phyloP scores from a whole-genome alignment of 2,113 vertebrate species.

The Antennarius striatus region DNA sequence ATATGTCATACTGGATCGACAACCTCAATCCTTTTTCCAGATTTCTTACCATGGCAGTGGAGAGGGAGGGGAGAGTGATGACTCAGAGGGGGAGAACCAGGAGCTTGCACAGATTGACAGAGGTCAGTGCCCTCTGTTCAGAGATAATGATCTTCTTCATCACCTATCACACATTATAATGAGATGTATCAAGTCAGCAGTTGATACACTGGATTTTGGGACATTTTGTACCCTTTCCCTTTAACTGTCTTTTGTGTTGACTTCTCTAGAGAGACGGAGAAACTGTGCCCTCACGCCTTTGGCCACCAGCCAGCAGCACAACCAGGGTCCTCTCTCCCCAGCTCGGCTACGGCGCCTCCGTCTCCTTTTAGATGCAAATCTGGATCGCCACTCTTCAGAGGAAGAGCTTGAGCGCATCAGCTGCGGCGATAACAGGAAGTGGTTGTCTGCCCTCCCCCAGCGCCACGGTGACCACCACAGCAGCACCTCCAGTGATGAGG shows the following conservation, averaged over 20 bases:
- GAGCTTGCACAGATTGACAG: slow-evolving; percentile 92
- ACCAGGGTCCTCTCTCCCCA: slow-evolving; percentile 85
- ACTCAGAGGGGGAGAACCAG: slow-evolving; percentile 92
- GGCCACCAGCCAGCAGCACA: slow-evolving; percentile 88
- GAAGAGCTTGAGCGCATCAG: slow-evolving; percentile 91
- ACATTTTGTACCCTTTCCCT: not conserved
- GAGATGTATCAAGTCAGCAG: slow-evolving; percentile 4
- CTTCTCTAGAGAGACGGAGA: slow-evolving; percentile 82
- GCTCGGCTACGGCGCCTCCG: slow-evolving; percentile 81
- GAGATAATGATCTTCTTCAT: not conserved
- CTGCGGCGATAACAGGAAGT: slow-evolving; percentile 84
- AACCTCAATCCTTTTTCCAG: slow-evolving; percentile 66
- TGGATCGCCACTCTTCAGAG: slow-evolving; percentile 89
- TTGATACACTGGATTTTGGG: not conserved
- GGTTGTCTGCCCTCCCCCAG: slow-evolving; percentile 76
- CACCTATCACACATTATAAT: not conserved
- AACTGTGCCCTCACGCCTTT: slow-evolving; percentile 86
- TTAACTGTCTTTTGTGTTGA: slow-evolving; percentile 27
- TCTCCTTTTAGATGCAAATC: slow-evolving; percentile 82
- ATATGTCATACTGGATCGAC: too few species aligned
- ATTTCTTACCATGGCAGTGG: slow-evolving; percentile 88
- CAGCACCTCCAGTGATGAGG: slow-evolving; percentile 89
- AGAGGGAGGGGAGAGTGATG: slow-evolving; percentile 89
- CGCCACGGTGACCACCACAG: slow-evolving; percentile 80
- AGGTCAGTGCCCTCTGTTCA: slow-evolving; percentile 74